Base-by-base conservation (phyloP, 2,888 invertebrate genomes). In the Lithophane semibrunnea region DNA sequence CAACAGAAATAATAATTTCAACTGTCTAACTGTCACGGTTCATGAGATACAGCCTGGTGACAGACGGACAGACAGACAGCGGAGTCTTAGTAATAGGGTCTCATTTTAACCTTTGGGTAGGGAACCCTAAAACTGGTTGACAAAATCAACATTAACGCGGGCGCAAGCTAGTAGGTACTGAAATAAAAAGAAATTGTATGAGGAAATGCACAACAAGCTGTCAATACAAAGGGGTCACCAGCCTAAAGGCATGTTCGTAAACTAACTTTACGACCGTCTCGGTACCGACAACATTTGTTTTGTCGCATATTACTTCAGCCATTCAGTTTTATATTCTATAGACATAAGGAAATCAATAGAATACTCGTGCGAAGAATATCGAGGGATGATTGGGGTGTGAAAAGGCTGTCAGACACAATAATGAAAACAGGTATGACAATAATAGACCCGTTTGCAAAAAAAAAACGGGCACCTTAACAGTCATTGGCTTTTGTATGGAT, bases 311-410 rank as follows among this genome's bases (percentile, higher is more conserved):
- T 64, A 82, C 61, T 52, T 21, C 1, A 13, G 16, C 21, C 52
- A 68, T 78, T 71, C 37, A 13, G 0, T 61, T 80, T 80, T 83
- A 81, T 61, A 60, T 71, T 63, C 29, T n/a, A n/a, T 63, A 63
- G n/a, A 73, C 47, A 61, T 9, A n/a, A n/a, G n/a, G 67, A 64
- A 78, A 80, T 68, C 63, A 81, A 78, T 78, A 56, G 60, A 74
- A 37, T 3, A 54, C 54, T 29, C 16, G 29, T 78, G 12, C n/a
- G 58, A 16, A 1, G 52, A 80, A 80, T 44, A 37, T 64, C 16
- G 5, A 52, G 44, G n/a, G n/a, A 65, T 29, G 49, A 78, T 80
- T 80, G 12, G 44, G 52, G 24, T 37, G 24, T 44, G 44, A 73
- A 65, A 29, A 24, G 29, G 29, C 21, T 52, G 73, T 80, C 73